A percentile compares a stretch with the other conserved stretches of the same genome.
These are phyloP conservation scores for Phyllotreta striolata DNA, from an alignment of 2,888 invertebrate genomes.

Conservation along the genomic window DNA sequence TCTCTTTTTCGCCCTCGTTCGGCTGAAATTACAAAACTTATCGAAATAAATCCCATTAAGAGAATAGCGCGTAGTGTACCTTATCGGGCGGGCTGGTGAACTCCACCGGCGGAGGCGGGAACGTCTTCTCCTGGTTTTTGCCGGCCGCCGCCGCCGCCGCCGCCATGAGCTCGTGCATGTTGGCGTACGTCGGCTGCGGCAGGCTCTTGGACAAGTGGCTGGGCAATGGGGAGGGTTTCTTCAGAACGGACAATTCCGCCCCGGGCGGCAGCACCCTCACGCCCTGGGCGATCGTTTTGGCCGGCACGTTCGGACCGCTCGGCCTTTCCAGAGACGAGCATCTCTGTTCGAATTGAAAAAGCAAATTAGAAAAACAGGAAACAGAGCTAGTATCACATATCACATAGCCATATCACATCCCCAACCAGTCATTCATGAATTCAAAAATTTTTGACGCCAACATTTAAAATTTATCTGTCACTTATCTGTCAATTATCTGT, in stretches of 20 bases:
- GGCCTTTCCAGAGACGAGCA: slow-evolving; percentile 90
- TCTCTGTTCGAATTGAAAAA: slow-evolving; percentile 65
- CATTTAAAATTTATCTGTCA: no score
- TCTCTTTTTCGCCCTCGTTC: slow-evolving; percentile 62
- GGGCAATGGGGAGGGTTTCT: slow-evolving; percentile 75
- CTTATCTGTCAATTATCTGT: no score
- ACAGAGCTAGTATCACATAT: slow-evolving; percentile 3
- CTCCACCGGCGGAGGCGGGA: slow-evolving; percentile 66
- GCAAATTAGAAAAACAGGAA: slow-evolving; percentile 45
- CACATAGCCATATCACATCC: not conserved
- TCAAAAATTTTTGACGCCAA: no score
- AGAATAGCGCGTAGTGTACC: slow-evolving; percentile 54
- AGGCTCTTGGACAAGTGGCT: slow-evolving; percentile 79
- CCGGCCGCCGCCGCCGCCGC: slow-evolving; percentile 83
- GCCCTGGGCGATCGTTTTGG: slow-evolving; percentile 61
- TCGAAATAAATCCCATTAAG: not conserved
- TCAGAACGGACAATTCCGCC: slow-evolving; percentile 59
- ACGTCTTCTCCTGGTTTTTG: slow-evolving; percentile 72
- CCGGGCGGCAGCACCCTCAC: slow-evolving; percentile 60
- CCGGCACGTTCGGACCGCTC: slow-evolving; percentile 65
- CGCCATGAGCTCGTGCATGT: slow-evolving; percentile 88
- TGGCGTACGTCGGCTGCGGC: slow-evolving; percentile 86
- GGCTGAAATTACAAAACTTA: slow-evolving; percentile 36
- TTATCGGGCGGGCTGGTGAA: slow-evolving; percentile 62
- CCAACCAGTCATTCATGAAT: not conserved